Conservation (phyloP, 2,113 vertebrate species). For the Dipodomys ordii region DNA sequence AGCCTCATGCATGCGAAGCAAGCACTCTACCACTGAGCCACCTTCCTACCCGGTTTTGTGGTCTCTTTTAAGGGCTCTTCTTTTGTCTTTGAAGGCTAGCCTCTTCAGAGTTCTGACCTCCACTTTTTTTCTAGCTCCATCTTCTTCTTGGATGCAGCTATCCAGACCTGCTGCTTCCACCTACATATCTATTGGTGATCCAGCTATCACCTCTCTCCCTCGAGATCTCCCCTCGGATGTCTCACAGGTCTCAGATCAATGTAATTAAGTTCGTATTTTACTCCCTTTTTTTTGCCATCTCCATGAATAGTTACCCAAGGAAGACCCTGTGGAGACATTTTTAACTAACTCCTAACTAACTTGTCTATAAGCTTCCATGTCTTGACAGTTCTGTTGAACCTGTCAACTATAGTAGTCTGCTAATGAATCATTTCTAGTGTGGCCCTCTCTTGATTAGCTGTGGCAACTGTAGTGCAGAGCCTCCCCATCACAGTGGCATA, state of each 20-base stretch:
- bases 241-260: not conserved
- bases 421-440: not conserved
- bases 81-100: not conserved
- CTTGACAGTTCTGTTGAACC: not conserved
- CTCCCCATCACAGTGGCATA: not conserved
- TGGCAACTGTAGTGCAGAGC: not conserved
- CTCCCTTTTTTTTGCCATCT: not conserved
- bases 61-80: not conserved
- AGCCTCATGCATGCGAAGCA: too few relatives aligned
- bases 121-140: not conserved
- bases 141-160: not conserved
- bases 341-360: not conserved
- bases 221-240: not conserved
- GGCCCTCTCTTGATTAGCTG: not conserved
- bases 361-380: not conserved
- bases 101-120: not conserved
- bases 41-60: not conserved
- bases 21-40: too few relatives aligned
- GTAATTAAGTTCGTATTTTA: not conserved
- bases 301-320: not conserved
- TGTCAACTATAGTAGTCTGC: not conserved
- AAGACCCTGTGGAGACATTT: not conserved
- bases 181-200: not conserved
- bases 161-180: not conserved
- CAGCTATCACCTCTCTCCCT: not conserved